These are phyloP conservation scores for Mystacides longicornis DNA, from an alignment of 2,888 invertebrate genomes.

Conservation along the genomic window DNA sequence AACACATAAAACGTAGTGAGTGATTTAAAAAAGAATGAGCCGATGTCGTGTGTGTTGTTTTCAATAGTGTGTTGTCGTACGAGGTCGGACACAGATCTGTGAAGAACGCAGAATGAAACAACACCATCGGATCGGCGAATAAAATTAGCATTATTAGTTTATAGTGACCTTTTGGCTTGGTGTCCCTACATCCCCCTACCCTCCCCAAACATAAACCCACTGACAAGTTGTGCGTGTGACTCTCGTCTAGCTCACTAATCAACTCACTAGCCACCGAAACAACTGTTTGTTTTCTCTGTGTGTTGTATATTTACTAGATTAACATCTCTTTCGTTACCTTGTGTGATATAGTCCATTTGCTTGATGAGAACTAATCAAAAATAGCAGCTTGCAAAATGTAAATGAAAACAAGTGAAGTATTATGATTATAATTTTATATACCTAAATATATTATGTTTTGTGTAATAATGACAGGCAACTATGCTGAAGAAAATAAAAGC, in stretches of 20 bases:
- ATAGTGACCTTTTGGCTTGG: conserved; percentile 13
- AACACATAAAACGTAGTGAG: conserved; percentile 15
- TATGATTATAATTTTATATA: background rate
- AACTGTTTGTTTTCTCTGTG: background rate
- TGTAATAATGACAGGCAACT: conserved; percentile 72
- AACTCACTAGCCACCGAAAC: background rate
- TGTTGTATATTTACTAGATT: background rate
- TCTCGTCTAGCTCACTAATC: background rate
- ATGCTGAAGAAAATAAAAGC: conserved; percentile 99
- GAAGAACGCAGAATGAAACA: background rate
- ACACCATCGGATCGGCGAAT: background rate
- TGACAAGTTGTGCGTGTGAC: conserved; percentile 19
- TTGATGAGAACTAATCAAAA: too few relatives aligned
- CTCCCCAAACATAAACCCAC: background rate
- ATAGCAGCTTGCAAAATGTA: too few relatives aligned
- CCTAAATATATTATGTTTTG: conserved; percentile 13
- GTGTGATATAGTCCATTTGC: background rate
- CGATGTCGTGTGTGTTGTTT: conserved; percentile 4
- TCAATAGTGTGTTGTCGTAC: conserved; percentile 2
- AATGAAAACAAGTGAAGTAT: too few relatives aligned
- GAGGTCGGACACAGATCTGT: background rate
- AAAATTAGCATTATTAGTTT: conserved; percentile 3
- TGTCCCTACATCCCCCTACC: conserved; percentile 12
- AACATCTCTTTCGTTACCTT: background rate
- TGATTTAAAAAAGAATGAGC: conserved; percentile 10